A percentile compares a stretch with the other conserved stretches of the same genome.
Evolutionary conservation across 1,140 invertebrate genomes (phyloP).

Genomic region (Pararge aegeria): DNA sequence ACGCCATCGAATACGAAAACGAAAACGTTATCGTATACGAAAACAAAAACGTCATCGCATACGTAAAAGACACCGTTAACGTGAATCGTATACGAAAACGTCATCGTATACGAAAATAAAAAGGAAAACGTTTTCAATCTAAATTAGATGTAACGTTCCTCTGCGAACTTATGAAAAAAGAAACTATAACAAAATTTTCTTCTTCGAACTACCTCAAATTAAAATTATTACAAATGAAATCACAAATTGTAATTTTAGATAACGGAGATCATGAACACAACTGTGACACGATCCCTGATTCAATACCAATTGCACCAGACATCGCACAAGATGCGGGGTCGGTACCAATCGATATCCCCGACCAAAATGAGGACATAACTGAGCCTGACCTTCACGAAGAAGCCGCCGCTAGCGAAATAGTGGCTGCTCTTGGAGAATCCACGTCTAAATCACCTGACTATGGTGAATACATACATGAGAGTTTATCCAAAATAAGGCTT

Average conservation of each 20-base stretch:
- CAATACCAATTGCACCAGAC: neutral
- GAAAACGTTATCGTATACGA: too few relatives aligned
- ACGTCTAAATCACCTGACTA: constrained; percentile 16
- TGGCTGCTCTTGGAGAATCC: neutral
- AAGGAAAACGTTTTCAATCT: neutral
- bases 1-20: too few relatives aligned
- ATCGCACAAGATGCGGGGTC: neutral
- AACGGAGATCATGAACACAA: neutral
- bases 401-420: neutral
- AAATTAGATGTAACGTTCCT: neutral
- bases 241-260: neutral
- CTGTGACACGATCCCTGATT: neutral
- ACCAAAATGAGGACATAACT: too few relatives aligned
- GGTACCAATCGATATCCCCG: neutral
- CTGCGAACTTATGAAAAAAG: neutral
- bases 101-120: too few relatives aligned
- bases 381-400: too few relatives aligned
- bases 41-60: too few relatives aligned
- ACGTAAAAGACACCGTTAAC: too few relatives aligned
- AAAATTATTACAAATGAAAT: neutral
- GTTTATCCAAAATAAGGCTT: constrained; percentile 21
- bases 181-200: neutral
- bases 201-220: neutral
- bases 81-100: too few relatives aligned
- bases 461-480: constrained; percentile 28